Conservation (phyloP, 1,140 invertebrate species). For the Platyura marginata region DNA sequence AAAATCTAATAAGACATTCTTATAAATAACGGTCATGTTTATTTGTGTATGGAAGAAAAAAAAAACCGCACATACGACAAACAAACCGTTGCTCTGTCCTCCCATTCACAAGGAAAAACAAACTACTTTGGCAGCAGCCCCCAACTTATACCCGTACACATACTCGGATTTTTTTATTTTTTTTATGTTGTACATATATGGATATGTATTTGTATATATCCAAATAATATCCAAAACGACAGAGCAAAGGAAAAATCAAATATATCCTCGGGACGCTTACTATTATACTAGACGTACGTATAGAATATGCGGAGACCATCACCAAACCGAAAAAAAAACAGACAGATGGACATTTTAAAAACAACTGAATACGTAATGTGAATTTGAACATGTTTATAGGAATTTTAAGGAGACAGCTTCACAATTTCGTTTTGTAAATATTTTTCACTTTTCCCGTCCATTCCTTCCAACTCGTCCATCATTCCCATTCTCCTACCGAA, state of each 20-base stretch:
- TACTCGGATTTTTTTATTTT: neutral
- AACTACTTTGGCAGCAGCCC: no score
- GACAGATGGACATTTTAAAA: neutral
- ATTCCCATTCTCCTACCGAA: no score
- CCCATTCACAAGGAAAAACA: neutral
- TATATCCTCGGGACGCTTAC: neutral
- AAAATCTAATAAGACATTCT: neutral
- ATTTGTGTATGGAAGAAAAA: neutral
- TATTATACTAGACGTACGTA: neutral
- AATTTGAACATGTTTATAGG: neutral
- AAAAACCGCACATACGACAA: neutral
- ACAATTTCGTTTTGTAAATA: no score
- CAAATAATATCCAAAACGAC: no score
- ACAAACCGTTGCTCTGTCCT: neutral
- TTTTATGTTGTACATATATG: no score
- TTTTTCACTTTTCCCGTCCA: no score
- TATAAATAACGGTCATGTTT: neutral
- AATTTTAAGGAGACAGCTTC: neutral
- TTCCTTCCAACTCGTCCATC: no score
- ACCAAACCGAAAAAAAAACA: neutral
- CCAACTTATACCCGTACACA: no score
- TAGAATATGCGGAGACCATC: neutral
- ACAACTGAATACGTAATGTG: neutral
- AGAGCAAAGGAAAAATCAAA: neutral
- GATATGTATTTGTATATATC: no score